phyloP scores from a whole-genome alignment of 2,888 invertebrate genomes.

The Phyllotreta striolata region DNA sequence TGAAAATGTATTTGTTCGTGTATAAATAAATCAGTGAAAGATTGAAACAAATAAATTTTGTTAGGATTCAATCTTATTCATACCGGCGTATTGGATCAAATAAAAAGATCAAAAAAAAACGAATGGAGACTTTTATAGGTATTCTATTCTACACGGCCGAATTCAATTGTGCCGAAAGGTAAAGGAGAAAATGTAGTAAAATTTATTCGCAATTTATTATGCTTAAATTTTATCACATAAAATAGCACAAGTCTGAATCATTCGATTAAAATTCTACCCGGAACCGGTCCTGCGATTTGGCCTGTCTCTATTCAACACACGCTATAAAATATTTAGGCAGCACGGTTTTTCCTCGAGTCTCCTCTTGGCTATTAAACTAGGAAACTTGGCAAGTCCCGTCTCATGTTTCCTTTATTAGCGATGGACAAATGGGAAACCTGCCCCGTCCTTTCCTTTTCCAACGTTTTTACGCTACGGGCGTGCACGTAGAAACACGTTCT shows the following conservation, averaged over 20 bases:
- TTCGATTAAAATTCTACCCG: neutral
- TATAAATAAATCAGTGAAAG: too few relatives aligned
- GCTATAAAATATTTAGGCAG: constrained; percentile 33
- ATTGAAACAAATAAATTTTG: too few relatives aligned
- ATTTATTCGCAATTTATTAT: too few relatives aligned
- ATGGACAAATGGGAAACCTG: constrained; percentile 32
- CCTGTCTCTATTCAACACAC: constrained; percentile 14
- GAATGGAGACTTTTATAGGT: too few relatives aligned
- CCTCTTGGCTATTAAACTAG: constrained; percentile 40
- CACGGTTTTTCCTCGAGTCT: constrained; percentile 25
- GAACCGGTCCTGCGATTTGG: constrained; percentile 7
- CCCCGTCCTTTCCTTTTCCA: neutral
- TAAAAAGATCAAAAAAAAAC: too few relatives aligned
- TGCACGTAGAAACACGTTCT: constrained; percentile 7
- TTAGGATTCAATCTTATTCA: too few relatives aligned
- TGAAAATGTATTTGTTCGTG: too few relatives aligned
- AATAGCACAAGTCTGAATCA: neutral
- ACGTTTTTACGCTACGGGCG: neutral
- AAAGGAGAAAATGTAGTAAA: too few relatives aligned
- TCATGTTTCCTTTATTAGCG: constrained; percentile 45
- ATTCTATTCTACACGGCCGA: too few relatives aligned
- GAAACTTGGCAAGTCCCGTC: constrained; percentile 40
- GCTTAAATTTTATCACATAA: too few relatives aligned
- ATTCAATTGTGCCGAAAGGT: too few relatives aligned
- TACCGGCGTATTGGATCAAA: too few relatives aligned